Conservation (phyloP, 2,888 invertebrate genomes). For the Callyntrura guangdongensis region DNA sequence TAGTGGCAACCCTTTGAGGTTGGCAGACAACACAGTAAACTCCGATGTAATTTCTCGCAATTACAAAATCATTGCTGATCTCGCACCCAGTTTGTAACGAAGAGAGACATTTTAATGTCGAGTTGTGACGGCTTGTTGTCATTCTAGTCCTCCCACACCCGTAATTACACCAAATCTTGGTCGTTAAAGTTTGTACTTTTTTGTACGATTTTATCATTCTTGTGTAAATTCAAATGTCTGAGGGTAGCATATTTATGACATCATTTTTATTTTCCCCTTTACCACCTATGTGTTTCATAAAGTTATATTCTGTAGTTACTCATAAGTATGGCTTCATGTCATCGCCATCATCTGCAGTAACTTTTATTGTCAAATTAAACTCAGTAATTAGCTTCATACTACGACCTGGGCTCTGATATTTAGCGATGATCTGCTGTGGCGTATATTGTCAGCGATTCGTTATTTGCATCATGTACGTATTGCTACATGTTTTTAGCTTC, state of each 20-base stretch:
- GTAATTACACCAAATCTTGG: constrained; percentile 11
- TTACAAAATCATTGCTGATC: not conserved
- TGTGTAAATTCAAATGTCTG: not conserved
- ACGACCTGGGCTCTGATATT: no score
- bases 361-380: not conserved
- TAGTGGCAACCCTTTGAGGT: not conserved
- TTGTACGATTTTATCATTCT: constrained; percentile 30
- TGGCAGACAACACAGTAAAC: not conserved
- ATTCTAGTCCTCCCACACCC: constrained; percentile 8
- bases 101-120: constrained; percentile 18
- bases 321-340: not conserved
- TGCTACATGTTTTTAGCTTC: no score
- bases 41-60: not conserved
- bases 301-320: not conserved
- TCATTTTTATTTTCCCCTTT: not conserved
- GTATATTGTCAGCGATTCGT: no score
- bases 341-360: not conserved
- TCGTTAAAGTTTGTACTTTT: constrained; percentile 3
- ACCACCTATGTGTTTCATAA: constrained; percentile 9
- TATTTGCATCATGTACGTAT: no score
- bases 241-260: constrained; percentile 2
- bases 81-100: constrained; percentile 8
- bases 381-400: not conserved
- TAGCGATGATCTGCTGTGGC: no score
- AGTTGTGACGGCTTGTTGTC: not conserved